These are phyloP conservation scores for Corticium candelabrum DNA, from an alignment of 37 sponge, comb jelly and placozoan species.

Conservation along the genomic window DNA sequence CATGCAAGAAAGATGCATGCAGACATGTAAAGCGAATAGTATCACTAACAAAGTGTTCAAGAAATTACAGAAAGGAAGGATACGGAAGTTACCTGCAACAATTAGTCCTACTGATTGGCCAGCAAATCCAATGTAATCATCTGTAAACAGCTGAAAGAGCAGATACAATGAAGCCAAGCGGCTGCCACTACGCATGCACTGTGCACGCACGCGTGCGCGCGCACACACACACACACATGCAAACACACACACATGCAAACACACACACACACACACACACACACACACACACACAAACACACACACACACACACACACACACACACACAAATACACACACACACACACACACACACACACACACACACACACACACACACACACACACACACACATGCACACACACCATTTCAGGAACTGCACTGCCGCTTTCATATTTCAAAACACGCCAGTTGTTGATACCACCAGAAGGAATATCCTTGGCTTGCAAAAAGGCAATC, in stretches of 20 bases:
- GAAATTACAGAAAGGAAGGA: no score
- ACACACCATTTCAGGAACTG: not conserved
- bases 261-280: no score
- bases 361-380: no score
- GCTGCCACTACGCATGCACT: not conserved
- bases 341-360: not conserved
- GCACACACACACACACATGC: not conserved
- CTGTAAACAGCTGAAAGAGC: slow-evolving; percentile 34
- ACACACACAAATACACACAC: not conserved
- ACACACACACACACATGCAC: no score
- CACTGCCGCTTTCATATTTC: not conserved
- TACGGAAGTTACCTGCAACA: slow-evolving; percentile 34
- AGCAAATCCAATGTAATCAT: slow-evolving; percentile 32
- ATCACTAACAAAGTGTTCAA: no score
- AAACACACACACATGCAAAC: no score
- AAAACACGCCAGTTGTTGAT: slow-evolving; percentile 17
- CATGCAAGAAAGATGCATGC: not conserved
- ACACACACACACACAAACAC: no score
- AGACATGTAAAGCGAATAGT: not conserved
- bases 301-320: no score
- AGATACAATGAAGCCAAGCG: not conserved
- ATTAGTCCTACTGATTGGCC: slow-evolving; percentile 63
- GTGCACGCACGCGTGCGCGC: not conserved
- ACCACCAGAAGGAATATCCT: slow-evolving; percentile 43
- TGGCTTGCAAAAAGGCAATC: slow-evolving; percentile 38